A percentile compares a stretch with the other conserved stretches of the same genome.
Evolutionary conservation across 2,113 vertebrate genomes (phyloP).

Genomic region (Vulpes ferrilata): DNA sequence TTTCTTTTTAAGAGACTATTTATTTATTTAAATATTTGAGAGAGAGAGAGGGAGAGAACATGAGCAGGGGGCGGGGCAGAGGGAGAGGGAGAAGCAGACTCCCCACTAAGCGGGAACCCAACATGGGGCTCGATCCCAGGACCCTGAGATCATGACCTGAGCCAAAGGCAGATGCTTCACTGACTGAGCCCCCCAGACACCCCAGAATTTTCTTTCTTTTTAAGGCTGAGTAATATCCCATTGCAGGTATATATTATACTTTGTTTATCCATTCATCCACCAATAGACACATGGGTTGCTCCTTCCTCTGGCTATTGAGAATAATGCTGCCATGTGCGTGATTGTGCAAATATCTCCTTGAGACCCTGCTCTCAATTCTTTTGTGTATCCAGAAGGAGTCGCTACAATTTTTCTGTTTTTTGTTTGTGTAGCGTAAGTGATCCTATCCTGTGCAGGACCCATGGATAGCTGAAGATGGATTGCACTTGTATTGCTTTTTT

Average conservation of each 20-base stretch:
- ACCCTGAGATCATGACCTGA: background rate
- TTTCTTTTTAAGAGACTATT: background rate
- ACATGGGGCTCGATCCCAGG: background rate
- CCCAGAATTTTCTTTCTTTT: background rate
- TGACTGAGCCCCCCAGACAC: background rate
- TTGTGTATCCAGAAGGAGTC: background rate
- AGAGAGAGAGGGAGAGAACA: background rate
- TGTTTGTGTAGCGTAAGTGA: background rate
- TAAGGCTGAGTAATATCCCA: background rate
- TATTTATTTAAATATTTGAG: background rate
- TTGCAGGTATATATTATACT: background rate
- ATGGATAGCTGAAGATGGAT: background rate
- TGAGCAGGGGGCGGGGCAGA: background rate
- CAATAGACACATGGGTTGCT: background rate
- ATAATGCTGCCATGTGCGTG: background rate
- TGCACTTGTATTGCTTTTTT: no score
- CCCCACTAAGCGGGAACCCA: background rate
- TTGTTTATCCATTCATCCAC: background rate
- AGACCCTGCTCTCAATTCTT: background rate
- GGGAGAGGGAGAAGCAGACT: background rate
- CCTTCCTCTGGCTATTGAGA: background rate
- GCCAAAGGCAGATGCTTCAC: background rate
- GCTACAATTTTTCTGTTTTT: background rate
- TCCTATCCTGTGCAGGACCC: background rate
- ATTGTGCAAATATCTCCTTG: background rate